Conservation (phyloP, 2,113 vertebrate species). For the Chloropsis hardwickii region DNA sequence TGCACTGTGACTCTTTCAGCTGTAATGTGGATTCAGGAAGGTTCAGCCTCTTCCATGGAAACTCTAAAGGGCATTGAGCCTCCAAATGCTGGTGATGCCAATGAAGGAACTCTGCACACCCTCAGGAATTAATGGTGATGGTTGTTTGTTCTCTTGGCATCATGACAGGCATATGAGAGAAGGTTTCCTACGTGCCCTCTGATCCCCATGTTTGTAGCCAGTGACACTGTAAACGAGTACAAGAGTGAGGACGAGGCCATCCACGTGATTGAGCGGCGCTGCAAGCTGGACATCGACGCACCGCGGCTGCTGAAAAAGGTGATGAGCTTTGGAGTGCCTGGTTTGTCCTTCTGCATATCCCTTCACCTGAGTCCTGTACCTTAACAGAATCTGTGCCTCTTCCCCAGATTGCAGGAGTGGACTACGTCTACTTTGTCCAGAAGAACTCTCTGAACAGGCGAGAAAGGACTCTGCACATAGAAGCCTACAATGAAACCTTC, state of each 20-base stretch:
- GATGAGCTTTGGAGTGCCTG: background rate
- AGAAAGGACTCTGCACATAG: constrained; percentile 92
- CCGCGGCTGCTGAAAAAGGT: constrained; percentile 94
- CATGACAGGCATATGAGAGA: constrained; percentile 85
- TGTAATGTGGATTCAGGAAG: background rate
- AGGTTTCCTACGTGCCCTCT: constrained; percentile 91
- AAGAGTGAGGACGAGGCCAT: constrained; percentile 82
- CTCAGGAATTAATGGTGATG: background rate
- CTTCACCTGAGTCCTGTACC: background rate
- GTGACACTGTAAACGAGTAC: constrained; percentile 83
- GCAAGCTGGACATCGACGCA: constrained; percentile 90
- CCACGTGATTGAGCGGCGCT: constrained; percentile 84
- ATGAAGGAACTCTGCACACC: rapidly evolving
- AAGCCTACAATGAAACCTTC: constrained; percentile 95
- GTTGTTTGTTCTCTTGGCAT: background rate
- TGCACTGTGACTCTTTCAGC: background rate
- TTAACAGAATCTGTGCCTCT: background rate
- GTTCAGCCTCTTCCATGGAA: background rate
- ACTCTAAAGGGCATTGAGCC: background rate
- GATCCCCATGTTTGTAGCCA: constrained; percentile 94
- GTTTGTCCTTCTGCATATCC: background rate
- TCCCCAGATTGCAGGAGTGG: constrained; percentile 90
- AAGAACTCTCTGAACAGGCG: constrained; percentile 89
- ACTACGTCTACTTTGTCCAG: constrained; percentile 95
- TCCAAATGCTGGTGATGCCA: background rate